Conservation (phyloP, 2,888 invertebrate species). For the Hylaea fasciaria region DNA sequence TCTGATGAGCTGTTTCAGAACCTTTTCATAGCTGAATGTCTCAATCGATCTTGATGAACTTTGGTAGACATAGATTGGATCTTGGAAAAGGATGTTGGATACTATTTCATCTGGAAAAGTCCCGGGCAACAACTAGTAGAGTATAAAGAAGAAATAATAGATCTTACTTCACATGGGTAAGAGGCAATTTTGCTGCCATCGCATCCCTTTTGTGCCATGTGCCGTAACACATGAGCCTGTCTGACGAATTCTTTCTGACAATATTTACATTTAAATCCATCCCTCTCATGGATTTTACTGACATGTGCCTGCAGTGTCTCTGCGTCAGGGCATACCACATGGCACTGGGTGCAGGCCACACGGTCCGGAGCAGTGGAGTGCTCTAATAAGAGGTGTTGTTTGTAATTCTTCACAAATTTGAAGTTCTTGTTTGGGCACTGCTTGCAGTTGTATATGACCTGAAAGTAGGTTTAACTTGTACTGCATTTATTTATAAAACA, state of each 20-base stretch:
- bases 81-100: too few relatives aligned
- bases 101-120: too few relatives aligned
- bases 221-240: slow-evolving; percentile 90
- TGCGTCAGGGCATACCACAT: slow-evolving; percentile 86
- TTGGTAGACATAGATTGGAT: too few relatives aligned
- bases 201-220: slow-evolving; percentile 88
- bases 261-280: slow-evolving; percentile 85
- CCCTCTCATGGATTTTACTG: slow-evolving; percentile 84
- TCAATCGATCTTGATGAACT: too few relatives aligned
- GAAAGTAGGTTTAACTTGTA: slow-evolving; percentile 42
- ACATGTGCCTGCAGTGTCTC: slow-evolving; percentile 87
- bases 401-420: slow-evolving; percentile 87
- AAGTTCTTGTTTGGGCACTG: slow-evolving; percentile 89
- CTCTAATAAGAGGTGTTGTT: slow-evolving; percentile 87
- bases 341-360: slow-evolving; percentile 87
- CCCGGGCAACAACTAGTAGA: too few relatives aligned
- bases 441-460: slow-evolving; percentile 63
- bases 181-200: slow-evolving; percentile 64
- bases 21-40: too few relatives aligned
- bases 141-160: too few relatives aligned
- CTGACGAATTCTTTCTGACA: slow-evolving; percentile 90
- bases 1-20: too few relatives aligned
- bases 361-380: slow-evolving; percentile 87
- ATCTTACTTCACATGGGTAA: slow-evolving; percentile 70
- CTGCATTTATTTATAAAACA: too few relatives aligned